Evolutionary conservation across 2,797 vertebrate species (phyloP).

Genomic region (Triplophysa bombifrons): DNA sequence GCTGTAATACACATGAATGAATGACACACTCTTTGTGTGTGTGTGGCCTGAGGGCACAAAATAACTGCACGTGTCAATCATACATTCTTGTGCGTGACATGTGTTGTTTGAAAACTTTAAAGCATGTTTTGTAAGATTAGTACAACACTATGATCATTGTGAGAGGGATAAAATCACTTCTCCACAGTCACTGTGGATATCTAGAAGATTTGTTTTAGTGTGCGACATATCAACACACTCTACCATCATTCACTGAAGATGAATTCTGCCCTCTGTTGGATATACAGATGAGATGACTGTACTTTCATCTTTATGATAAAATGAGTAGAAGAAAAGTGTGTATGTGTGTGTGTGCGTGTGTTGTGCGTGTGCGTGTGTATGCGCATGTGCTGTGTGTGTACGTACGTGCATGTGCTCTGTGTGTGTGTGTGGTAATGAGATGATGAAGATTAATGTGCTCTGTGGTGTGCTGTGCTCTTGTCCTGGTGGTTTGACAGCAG

Average conservation of each 20-base stretch:
- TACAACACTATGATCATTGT: too few species aligned
- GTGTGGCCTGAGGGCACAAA: not conserved
- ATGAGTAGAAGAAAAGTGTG: too few species aligned
- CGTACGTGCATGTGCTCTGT: not conserved
- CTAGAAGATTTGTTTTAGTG: too few species aligned
- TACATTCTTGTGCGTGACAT: too few species aligned
- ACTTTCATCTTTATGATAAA: not conserved
- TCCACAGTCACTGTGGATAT: too few species aligned
- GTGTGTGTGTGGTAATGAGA: constrained; percentile 11
- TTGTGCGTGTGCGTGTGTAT: too few species aligned
- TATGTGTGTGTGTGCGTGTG: too few species aligned
- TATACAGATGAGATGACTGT: not conserved
- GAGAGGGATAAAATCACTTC: too few species aligned
- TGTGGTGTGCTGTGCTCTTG: constrained; percentile 19
- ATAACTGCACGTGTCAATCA: not conserved
- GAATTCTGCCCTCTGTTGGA: constrained; percentile 54
- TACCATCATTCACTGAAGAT: not conserved
- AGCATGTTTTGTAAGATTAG: too few species aligned
- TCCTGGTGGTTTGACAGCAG: not conserved
- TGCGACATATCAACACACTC: not conserved
- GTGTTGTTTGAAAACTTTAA: too few species aligned
- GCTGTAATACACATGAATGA: not conserved
- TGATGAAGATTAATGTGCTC: constrained; percentile 20
- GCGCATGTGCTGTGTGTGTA: not conserved
- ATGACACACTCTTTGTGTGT: too few species aligned